Percentiles rank a stretch among this genome's conserved stretches.
Evolutionary conservation across 2,888 invertebrate genomes (phyloP).

Genomic region (Drosophila eohydei): DNA sequence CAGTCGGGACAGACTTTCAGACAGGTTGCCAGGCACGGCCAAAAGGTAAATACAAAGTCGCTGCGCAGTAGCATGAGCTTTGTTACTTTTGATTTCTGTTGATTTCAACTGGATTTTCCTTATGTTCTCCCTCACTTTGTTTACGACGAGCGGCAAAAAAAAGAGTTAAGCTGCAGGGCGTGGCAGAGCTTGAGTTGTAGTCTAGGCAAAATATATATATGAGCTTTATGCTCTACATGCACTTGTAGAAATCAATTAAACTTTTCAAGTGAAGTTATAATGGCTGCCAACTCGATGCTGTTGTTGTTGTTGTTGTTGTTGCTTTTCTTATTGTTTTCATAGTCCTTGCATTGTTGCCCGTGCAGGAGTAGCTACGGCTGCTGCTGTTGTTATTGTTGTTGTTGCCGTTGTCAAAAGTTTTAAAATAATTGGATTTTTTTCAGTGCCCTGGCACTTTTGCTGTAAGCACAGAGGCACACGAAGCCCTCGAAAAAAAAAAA

Average conservation of each 20-base stretch:
- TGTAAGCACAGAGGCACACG: slow-evolving; percentile 69
- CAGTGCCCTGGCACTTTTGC: slow-evolving; percentile 39
- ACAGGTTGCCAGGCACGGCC: slow-evolving; percentile 45
- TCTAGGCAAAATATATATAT: slow-evolving; percentile 10
- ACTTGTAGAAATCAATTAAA: slow-evolving; percentile 79
- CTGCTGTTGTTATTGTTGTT: slow-evolving; percentile 39
- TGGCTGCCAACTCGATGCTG: slow-evolving; percentile 61
- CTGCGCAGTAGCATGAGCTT: slow-evolving; percentile 46
- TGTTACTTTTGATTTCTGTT: slow-evolving; percentile 58
- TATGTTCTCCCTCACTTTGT: slow-evolving; percentile 25
- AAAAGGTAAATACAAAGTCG: slow-evolving; percentile 60
- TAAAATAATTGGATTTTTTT: slow-evolving; percentile 79
- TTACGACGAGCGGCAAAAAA: slow-evolving; percentile 31
- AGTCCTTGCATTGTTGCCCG: slow-evolving; percentile 28
- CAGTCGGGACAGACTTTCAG: slow-evolving; percentile 11
- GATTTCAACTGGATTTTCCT: slow-evolving; percentile 14
- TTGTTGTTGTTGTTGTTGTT: slow-evolving; percentile 42
- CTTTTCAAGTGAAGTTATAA: slow-evolving; percentile 80
- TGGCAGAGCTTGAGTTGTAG: slow-evolving; percentile 6
- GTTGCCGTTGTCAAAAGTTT: slow-evolving; percentile 80
- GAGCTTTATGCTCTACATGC: slow-evolving; percentile 56
- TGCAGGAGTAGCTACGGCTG: slow-evolving; percentile 8
- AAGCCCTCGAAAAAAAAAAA: slow-evolving; percentile 31
- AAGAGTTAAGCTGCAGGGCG: slow-evolving; percentile 20
- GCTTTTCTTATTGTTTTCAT: slow-evolving; percentile 77